Conservation (phyloP, 2,888 invertebrate genomes). For the Xanthia togata region DNA sequence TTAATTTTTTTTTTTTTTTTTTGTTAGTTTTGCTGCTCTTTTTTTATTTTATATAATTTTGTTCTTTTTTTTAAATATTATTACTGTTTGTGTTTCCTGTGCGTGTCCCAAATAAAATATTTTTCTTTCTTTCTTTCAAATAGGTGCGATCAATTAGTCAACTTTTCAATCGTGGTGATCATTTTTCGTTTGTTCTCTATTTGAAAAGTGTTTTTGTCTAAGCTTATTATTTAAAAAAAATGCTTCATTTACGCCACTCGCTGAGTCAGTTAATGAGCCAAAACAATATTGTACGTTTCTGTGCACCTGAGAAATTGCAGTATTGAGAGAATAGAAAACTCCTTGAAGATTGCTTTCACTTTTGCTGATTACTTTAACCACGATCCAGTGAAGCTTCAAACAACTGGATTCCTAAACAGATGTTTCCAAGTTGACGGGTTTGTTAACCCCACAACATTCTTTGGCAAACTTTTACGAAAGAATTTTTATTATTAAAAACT, state of each 20-base stretch:
- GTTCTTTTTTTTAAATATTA: too few species aligned
- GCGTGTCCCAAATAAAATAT: too few species aligned
- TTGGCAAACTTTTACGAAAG: conserved; percentile 15
- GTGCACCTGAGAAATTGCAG: conserved; percentile 5
- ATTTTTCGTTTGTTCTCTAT: background rate
- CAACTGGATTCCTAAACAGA: conserved; percentile 3
- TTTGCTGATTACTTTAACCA: background rate
- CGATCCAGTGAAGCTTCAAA: background rate
- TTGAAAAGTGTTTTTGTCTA: background rate
- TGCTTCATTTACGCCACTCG: background rate
- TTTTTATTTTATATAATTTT: too few species aligned
- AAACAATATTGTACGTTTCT: background rate
- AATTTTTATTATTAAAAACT: conserved; percentile 23
- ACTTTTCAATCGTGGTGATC: background rate
- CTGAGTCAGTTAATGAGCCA: background rate
- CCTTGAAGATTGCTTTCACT: conserved; percentile 1
- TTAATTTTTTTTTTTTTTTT: too few species aligned
- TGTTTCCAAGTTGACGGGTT: conserved; percentile 26
- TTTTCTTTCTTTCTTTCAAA: too few species aligned
- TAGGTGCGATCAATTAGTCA: background rate
- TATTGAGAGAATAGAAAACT: conserved; percentile 21
- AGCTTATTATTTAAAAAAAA: background rate
- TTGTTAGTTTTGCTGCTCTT: too few species aligned
- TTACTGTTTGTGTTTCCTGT: too few species aligned
- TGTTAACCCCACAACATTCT: conserved; percentile 19